Evolutionary conservation across 1,140 invertebrate genomes (phyloP).

Genomic region (Liolophura sinensis): DNA sequence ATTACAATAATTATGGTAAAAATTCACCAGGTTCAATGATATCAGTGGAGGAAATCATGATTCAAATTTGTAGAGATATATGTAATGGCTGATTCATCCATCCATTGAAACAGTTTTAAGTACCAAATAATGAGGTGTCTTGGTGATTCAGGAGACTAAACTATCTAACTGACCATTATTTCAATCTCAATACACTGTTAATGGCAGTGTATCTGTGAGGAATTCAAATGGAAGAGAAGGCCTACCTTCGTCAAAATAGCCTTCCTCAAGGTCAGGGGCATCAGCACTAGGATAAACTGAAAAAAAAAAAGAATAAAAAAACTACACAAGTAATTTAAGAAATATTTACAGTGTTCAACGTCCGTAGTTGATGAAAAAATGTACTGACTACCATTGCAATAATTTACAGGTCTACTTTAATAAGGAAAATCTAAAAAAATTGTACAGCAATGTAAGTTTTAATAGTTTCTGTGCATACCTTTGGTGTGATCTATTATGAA

Average conservation of each 20-base stretch:
- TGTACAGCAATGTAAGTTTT: neutral
- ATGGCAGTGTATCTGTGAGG: neutral
- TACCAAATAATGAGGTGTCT: no score
- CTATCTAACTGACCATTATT: no score
- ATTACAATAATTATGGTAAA: no score
- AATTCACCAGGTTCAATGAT: no score
- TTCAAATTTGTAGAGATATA: no score
- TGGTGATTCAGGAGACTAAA: no score
- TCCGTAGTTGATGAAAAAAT: neutral
- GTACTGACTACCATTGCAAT: no score
- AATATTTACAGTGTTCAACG: neutral
- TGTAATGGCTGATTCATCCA: no score
- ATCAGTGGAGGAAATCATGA: no score
- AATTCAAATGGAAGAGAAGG: neutral
- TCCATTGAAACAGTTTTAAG: no score
- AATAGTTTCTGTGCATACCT: slow-evolving; percentile 28
- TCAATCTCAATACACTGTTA: neutral
- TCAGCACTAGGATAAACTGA: slow-evolving; percentile 45
- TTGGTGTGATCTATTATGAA: slow-evolving; percentile 52
- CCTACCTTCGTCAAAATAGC: slow-evolving; percentile 46
- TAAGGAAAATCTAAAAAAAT: neutral
- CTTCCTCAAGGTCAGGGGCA: slow-evolving; percentile 34
- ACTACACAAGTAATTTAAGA: neutral
- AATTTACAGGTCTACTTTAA: neutral
- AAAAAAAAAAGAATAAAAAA: slow-evolving; percentile 14